phyloP scores from a whole-genome alignment of 2,113 vertebrate genomes.

The Tychaedon coryphoeus region DNA sequence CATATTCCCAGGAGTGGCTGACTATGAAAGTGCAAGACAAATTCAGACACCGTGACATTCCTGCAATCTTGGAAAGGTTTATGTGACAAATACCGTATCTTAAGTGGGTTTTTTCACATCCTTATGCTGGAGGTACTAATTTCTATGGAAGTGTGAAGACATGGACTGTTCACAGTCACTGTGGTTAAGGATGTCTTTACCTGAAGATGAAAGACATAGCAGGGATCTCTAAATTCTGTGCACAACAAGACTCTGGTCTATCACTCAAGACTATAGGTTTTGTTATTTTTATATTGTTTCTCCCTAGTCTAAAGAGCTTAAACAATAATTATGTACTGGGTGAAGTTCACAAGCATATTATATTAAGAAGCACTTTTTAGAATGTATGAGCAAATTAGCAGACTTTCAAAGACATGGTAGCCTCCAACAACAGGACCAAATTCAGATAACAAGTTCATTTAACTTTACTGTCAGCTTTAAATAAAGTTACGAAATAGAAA shows the following conservation, averaged over 20 bases:
- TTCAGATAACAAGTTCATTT: background rate
- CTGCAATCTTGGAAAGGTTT: background rate
- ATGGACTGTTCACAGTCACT: background rate
- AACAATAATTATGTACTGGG: background rate
- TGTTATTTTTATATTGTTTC: background rate
- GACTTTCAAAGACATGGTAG: background rate
- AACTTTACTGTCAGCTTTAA: background rate
- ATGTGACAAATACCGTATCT: background rate
- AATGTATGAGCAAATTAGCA: background rate
- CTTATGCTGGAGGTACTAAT: background rate
- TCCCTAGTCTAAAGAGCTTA: background rate
- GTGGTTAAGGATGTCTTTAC: background rate
- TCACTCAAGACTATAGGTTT: background rate
- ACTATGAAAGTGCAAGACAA: background rate
- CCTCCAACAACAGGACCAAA: background rate
- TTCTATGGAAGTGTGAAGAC: background rate
- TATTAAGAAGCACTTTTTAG: background rate
- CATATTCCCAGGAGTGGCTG: background rate
- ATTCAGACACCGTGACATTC: background rate
- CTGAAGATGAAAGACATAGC: background rate
- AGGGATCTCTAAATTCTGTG: background rate
- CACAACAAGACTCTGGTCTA: background rate
- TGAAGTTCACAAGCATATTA: background rate
- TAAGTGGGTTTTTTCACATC: background rate
- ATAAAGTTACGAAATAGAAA: background rate